phyloP scores from a whole-genome alignment of 2,113 vertebrate genomes.

The Cyprinodon brontotheroides region DNA sequence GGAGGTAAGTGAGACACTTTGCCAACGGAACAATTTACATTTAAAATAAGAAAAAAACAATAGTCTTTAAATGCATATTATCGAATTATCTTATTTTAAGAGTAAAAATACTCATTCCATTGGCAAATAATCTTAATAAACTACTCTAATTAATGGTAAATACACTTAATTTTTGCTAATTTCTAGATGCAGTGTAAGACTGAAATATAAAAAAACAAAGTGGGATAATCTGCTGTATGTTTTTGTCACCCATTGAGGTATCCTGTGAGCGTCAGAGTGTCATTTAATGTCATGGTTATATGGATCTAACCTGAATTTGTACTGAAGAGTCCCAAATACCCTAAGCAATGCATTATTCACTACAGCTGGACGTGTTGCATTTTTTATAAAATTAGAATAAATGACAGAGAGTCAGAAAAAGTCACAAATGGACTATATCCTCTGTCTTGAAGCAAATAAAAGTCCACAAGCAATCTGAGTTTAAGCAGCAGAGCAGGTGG shows the following conservation, averaged over 20 bases:
- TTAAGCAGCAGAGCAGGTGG: slow-evolving; percentile 20
- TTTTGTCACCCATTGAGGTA: not conserved
- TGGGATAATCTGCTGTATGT: not conserved
- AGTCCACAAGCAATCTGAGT: not conserved
- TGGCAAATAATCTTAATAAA: too few relatives aligned
- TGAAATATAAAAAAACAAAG: too few relatives aligned
- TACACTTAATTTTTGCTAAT: too few relatives aligned
- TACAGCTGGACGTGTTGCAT: not conserved
- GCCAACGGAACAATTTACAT: too few relatives aligned
- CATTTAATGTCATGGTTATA: not conserved
- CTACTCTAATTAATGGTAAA: too few relatives aligned
- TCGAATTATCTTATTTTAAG: too few relatives aligned
- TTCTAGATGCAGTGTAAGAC: too few relatives aligned
- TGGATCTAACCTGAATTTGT: not conserved
- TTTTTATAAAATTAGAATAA: not conserved
- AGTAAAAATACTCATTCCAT: too few relatives aligned
- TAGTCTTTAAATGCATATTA: too few relatives aligned
- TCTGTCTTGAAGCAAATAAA: not conserved
- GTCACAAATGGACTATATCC: not conserved
- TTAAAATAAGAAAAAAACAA: too few relatives aligned
- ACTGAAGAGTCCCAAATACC: not conserved
- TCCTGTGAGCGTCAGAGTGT: not conserved
- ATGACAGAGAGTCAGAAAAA: not conserved
- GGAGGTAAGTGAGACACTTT: too few relatives aligned
- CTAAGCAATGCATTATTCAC: not conserved